Conservation (phyloP, 2,113 vertebrate species). For the Butastur rufipennis region DNA sequence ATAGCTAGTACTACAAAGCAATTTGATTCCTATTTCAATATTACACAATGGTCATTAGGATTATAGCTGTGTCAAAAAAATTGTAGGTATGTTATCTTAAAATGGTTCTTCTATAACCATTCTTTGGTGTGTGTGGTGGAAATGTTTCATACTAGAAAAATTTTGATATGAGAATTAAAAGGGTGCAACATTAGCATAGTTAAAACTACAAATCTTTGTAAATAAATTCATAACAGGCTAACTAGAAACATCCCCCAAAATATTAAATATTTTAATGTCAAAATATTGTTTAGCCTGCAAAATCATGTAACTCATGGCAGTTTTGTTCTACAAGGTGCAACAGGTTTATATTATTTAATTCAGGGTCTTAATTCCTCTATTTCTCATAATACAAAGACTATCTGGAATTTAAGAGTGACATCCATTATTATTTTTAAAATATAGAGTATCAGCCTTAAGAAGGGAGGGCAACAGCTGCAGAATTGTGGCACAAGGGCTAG, state of each 20-base stretch:
- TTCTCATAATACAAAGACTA: neutral
- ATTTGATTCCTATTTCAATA: neutral
- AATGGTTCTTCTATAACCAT: neutral
- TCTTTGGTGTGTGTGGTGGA: neutral
- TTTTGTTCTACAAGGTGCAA: neutral
- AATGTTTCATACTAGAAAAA: neutral
- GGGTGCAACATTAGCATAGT: fast-evolving
- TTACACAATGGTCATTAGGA: neutral
- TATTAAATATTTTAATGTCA: neutral
- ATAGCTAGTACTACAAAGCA: neutral
- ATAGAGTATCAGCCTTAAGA: neutral
- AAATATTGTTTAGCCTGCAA: neutral
- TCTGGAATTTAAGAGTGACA: neutral
- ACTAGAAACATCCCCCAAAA: neutral
- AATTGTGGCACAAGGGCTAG: neutral
- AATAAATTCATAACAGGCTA: neutral
- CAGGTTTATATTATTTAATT: neutral
- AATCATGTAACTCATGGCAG: neutral
- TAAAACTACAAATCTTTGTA: neutral
- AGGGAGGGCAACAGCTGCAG: neutral
- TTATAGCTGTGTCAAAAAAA: neutral
- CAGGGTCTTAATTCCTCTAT: neutral
- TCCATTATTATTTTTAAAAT: neutral
- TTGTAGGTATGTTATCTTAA: neutral
- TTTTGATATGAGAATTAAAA: neutral